phyloP scores from a whole-genome alignment of 2,113 vertebrate genomes.

The Centrocercus urophasianus region DNA sequence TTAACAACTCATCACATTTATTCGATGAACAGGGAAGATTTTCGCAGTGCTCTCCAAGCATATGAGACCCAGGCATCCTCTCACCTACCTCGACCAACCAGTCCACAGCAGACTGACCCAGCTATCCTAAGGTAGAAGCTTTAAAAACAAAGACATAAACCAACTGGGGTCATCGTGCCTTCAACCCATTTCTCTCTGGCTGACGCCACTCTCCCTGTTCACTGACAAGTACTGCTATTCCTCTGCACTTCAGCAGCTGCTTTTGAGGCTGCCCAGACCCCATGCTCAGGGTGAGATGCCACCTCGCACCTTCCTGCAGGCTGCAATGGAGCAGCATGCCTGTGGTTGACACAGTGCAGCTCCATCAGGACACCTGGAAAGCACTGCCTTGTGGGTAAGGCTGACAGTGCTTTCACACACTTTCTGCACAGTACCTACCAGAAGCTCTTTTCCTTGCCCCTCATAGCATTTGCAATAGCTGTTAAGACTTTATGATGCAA shows the following conservation, averaged over 20 bases:
- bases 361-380: not conserved
- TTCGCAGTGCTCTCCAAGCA: not conserved
- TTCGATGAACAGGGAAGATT: not conserved
- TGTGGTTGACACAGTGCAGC: not conserved
- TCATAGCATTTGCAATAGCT: not conserved
- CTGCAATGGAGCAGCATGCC: not conserved
- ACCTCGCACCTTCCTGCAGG: not conserved
- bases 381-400: not conserved
- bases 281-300: not conserved
- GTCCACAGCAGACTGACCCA: not conserved
- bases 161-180: not conserved
- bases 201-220: not conserved
- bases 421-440: not conserved
- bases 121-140: not conserved
- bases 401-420: not conserved
- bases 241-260: not conserved
- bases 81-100: fast-evolving
- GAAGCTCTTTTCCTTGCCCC: not conserved
- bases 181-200: not conserved
- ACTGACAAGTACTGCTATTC: not conserved
- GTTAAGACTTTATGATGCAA: constrained; percentile 47
- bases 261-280: not conserved
- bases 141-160: not conserved
- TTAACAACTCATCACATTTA: constrained; percentile 80
- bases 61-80: not conserved